Percentiles rank a stretch among this genome's conserved stretches.
These are phyloP conservation scores for Enteromius trimaculatus DNA, from an alignment of 2,797 vertebrate species.

Conservation along the genomic window DNA sequence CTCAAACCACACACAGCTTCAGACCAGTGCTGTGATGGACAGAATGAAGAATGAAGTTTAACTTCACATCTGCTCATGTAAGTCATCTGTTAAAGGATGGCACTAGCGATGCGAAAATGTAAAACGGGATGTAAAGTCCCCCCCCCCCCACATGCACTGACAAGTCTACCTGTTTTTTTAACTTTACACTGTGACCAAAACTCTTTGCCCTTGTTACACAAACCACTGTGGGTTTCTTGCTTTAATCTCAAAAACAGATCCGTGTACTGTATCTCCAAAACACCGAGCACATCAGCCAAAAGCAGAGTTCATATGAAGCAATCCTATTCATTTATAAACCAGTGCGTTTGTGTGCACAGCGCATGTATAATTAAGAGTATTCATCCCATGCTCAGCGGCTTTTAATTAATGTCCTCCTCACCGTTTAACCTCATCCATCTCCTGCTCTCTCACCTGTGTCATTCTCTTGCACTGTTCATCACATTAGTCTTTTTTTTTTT, in stretches of 20 bases:
- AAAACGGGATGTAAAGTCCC: not conserved
- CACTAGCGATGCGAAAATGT: not conserved
- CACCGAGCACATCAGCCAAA: not conserved
- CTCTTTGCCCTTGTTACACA: not conserved
- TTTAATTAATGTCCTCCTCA: constrained; percentile 31
- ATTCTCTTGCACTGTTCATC: constrained; percentile 14
- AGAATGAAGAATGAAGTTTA: not conserved
- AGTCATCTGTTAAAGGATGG: not conserved
- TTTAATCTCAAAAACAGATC: not conserved
- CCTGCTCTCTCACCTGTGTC: constrained; percentile 11
- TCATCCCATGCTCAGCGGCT: not conserved
- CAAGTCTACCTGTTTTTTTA: not conserved
- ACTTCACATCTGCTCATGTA: constrained; percentile 1
- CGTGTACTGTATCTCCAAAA: not conserved
- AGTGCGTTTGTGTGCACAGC: not conserved
- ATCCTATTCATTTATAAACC: not conserved
- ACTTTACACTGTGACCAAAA: not conserved
- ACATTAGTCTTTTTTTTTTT: not conserved
- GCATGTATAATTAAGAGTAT: not conserved
- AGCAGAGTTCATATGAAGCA: not conserved
- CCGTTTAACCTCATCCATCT: constrained; percentile 5
- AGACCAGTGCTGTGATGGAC: constrained; percentile 10
- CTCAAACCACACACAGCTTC: constrained; percentile 44
- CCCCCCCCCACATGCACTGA: not conserved
- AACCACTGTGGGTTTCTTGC: not conserved